Base-by-base conservation (phyloP, 2,113 vertebrate genomes). In the Rissa tridactyla region DNA sequence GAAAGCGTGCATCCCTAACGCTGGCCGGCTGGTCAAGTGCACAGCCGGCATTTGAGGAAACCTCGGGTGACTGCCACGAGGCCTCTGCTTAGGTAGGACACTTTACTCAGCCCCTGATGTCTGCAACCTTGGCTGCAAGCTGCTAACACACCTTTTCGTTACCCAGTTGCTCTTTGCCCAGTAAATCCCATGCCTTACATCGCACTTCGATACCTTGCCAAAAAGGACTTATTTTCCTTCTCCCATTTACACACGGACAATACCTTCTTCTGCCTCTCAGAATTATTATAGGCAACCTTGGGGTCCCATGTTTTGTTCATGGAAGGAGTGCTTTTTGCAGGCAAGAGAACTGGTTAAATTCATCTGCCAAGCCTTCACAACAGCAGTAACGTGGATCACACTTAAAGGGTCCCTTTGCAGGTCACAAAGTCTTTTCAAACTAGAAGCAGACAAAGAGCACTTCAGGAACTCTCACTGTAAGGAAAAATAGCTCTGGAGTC, bases 341-440 rank as follows among this genome's bases (percentile, higher is more conserved):
- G 8, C 23, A 69, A 49, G 15, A 79, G 52, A 52, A 57, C 26
- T 16, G 30, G 34, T 21, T 85, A 69, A 44, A 64, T 79, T 76
- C 23, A 61, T 34, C 73, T 82, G 49, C 65, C 61, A 55, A 90
- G 46, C 51, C 60, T 70, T 68, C 73, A 51, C 11, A 78, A 54
- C 27, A 81, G 20, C 82, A 90, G 54, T 40, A 73, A 77, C n/a
- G 6, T 0, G 25, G 64, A 66, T 38, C 64, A 71, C 42, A 38
- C 57, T 58, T 26, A 4, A 9, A 88, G 34, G 40, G 81, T 44
- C 44, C 20, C 47, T 73, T 60, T 68, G n/a, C 52, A 90, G 60
- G 88, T 64, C 83, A 91, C 80, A 60, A 71, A 78, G 60, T 38
- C 61, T 79, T 92, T 85, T 69, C 73, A 49, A 86, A 71, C 34